These are phyloP conservation scores for Solea solea DNA, from an alignment of 2,113 vertebrate species.

Conservation along the genomic window DNA sequence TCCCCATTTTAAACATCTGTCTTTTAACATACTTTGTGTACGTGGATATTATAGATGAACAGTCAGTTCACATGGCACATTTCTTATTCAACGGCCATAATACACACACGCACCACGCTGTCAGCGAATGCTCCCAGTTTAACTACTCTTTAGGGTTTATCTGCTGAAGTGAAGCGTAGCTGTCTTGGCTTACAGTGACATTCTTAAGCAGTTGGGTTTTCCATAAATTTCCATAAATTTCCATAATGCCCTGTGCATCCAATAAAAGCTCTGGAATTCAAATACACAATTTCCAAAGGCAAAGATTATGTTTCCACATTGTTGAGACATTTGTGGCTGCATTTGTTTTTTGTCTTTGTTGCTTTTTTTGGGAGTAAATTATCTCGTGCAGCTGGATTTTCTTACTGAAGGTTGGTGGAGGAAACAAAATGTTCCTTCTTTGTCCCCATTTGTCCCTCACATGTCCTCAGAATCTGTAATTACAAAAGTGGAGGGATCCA, in stretches of 20 bases:
- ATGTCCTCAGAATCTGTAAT: slow-evolving; percentile 28
- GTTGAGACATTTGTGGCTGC: neutral
- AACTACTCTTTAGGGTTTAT: slow-evolving; percentile 22
- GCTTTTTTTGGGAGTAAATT: neutral
- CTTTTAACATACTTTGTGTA: neutral
- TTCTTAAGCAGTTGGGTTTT: slow-evolving; percentile 32
- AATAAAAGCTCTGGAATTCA: slow-evolving; percentile 1
- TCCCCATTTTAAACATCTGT: too few species aligned
- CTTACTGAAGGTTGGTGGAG: neutral
- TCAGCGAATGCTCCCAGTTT: neutral
- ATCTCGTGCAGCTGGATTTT: neutral
- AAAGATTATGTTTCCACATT: neutral
- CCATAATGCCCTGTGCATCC: slow-evolving; percentile 15
- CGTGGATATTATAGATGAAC: slow-evolving; percentile 1
- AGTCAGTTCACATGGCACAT: neutral
- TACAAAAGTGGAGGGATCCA: slow-evolving; percentile 17
- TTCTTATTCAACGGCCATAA: neutral
- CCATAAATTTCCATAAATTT: slow-evolving; percentile 45
- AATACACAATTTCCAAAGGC: neutral
- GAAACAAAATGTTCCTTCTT: slow-evolving; percentile 27
- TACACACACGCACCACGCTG: neutral
- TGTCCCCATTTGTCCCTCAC: neutral
- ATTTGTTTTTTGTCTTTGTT: neutral
- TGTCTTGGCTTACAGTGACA: slow-evolving; percentile 12
- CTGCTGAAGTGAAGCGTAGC: slow-evolving; percentile 16